phyloP scores from a whole-genome alignment of 2,888 invertebrate species.

The Lobophora halterata region DNA sequence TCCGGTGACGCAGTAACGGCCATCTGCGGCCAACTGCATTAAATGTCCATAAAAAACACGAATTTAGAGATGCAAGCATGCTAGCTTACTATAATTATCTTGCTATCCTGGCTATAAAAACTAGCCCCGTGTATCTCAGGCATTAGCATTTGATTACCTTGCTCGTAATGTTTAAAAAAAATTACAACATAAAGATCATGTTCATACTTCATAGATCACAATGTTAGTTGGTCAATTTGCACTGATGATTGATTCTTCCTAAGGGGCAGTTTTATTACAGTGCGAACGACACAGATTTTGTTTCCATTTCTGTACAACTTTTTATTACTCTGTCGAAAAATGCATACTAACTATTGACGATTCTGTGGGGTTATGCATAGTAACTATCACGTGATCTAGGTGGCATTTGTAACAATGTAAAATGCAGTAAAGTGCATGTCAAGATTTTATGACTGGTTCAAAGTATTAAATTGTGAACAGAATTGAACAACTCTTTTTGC shows the following conservation, averaged over 20 bases:
- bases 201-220: too few relatives aligned
- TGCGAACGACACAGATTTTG: conserved; percentile 32
- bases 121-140: too few relatives aligned
- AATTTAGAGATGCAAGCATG: too few relatives aligned
- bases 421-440: conserved; percentile 17
- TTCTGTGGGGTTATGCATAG: background rate
- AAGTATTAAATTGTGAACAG: conserved; percentile 16
- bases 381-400: conserved; percentile 6
- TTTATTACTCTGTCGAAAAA: background rate
- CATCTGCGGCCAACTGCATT: too few relatives aligned
- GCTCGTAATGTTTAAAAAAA: too few relatives aligned
- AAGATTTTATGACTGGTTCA: conserved; percentile 14
- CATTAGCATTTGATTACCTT: too few relatives aligned
- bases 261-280: conserved; percentile 31
- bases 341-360: background rate
- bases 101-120: too few relatives aligned
- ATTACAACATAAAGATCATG: too few relatives aligned
- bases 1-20: too few relatives aligned
- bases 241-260: conserved; percentile 27
- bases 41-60: too few relatives aligned
- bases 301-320: conserved; percentile 16
- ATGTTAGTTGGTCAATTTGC: background rate
- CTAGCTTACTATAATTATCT: too few relatives aligned
- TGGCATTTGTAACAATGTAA: conserved; percentile 13
- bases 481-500: conserved; percentile 12